Evolutionary conservation across 2,797 vertebrate species (phyloP).

Genomic region (Anabas testudineus): DNA sequence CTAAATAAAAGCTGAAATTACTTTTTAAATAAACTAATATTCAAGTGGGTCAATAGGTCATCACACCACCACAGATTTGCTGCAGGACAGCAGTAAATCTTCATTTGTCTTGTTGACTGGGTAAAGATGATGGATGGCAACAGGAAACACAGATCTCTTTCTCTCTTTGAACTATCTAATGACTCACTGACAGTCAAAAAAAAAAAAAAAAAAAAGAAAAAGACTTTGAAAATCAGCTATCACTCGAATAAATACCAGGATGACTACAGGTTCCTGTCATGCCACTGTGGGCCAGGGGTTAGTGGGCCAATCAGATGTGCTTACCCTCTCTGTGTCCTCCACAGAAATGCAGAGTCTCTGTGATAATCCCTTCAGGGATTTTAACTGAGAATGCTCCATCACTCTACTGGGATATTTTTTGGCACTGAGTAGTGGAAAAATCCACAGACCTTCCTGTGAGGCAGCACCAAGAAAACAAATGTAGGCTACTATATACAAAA

Average conservation of each 20-base stretch:
- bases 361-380: constrained; percentile 75
- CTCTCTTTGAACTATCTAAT: background rate
- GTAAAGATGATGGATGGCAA: background rate
- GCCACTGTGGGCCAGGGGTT: constrained; percentile 50
- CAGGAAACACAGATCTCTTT: background rate
- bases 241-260: constrained; percentile 31
- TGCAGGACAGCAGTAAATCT: background rate
- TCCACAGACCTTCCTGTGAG: constrained; percentile 34
- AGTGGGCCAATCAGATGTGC: constrained; percentile 66
- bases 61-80: constrained; percentile 1
- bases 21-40: constrained; percentile 21
- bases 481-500: background rate
- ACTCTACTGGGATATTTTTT: constrained; percentile 50
- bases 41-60: constrained; percentile 17
- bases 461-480: constrained; percentile 5
- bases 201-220: constrained; percentile 5
- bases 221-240: constrained; percentile 13
- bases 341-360: constrained; percentile 63
- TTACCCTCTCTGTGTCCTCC: constrained; percentile 67
- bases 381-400: constrained; percentile 58
- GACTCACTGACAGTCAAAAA: background rate
- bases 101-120: background rate
- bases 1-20: constrained; percentile 3
- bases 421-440: constrained; percentile 42
- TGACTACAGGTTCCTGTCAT: constrained; percentile 21